Evolutionary conservation across 1,140 invertebrate genomes (phyloP), one percentile per base, ranked within the genome.

Genomic region (Drosophila sproati): DNA sequence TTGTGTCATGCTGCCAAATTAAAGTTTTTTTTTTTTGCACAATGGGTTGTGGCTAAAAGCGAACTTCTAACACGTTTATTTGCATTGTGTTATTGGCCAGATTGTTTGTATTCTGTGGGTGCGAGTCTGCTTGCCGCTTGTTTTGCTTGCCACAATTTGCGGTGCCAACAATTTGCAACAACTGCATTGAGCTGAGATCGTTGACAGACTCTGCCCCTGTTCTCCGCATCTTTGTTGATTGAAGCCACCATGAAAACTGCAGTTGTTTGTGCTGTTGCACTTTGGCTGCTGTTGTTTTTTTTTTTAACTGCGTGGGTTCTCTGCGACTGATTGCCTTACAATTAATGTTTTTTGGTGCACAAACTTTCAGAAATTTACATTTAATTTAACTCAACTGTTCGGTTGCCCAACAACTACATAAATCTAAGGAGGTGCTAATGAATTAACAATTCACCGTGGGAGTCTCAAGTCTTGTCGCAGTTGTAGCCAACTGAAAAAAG

Each of bases 361-460:
- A 52, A 32, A 47, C 39, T 4, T n/a, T n/a, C 39, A 43, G 10
- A 80, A 69, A 86, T 82, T 78, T 87, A 80, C 82, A 86, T 86
- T 86, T 85, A 86, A 86, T 85, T 80, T 72, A 59, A 78, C 76
- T 80, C 39, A 77, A 63, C 12, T 56, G 20, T 41, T 50, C 41
- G n/a, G 56, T 60, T 47, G 52, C 57, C 67, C 41, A 66, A 41
- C 66, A 62, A 72, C 75, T 77, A 70, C 73, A 73, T 2, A 67
- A 48, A 28, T 64, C 59, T 32, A 60, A 78, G 12, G 50, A 67
- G 77, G 52, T 76, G 71, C 62, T 81, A 86, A 86, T 86, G 78
- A 86, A 63, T 73, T n/a, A 66, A 69, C 66, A 76, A n/a, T 20
- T 59, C 10, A 47, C 31, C 32, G 60, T 70, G 55, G 76, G 52